These are phyloP conservation scores for Oreotrochilus melanogaster DNA, from an alignment of 2,113 vertebrate genomes.

Conservation along the genomic window DNA sequence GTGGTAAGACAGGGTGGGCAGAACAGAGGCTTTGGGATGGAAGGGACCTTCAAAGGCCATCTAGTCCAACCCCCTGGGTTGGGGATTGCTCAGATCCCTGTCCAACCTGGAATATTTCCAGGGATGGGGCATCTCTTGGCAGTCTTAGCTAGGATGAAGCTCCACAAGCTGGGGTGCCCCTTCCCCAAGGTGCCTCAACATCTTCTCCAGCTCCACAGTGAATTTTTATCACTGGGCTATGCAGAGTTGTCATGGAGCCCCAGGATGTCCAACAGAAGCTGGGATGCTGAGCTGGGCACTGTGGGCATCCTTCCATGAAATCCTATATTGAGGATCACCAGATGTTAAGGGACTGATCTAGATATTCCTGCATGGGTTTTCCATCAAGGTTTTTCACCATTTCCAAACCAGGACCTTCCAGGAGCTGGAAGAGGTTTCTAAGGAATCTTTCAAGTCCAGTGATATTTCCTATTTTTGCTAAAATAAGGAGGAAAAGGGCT, in stretches of 20 bases:
- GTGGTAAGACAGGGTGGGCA: not conserved
- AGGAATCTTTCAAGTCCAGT: not conserved
- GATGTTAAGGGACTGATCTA: not conserved
- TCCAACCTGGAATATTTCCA: fast-evolving
- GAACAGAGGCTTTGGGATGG: not conserved
- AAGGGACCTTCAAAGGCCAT: fast-evolving
- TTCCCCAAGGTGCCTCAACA: not conserved
- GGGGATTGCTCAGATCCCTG: fast-evolving
- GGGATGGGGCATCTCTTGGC: not conserved
- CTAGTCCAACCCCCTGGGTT: not conserved
- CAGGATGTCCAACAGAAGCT: fast-evolving
- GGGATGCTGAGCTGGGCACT: not conserved
- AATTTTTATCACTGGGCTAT: not conserved
- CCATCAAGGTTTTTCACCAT: not conserved
- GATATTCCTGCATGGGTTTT: not conserved
- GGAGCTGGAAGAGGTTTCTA: not conserved
- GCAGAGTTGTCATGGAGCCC: not conserved
- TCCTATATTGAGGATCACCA: not conserved
- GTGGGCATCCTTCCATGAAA: not conserved
- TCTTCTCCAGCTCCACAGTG: not conserved
- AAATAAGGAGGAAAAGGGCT: not conserved
- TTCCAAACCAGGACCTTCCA: not conserved
- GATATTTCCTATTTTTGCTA: not conserved
- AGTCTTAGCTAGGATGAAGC: not conserved
- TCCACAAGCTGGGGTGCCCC: fast-evolving